These are phyloP conservation scores for Acanthurus tractus DNA, from an alignment of 2,797 vertebrate species.

Conservation along the genomic window DNA sequence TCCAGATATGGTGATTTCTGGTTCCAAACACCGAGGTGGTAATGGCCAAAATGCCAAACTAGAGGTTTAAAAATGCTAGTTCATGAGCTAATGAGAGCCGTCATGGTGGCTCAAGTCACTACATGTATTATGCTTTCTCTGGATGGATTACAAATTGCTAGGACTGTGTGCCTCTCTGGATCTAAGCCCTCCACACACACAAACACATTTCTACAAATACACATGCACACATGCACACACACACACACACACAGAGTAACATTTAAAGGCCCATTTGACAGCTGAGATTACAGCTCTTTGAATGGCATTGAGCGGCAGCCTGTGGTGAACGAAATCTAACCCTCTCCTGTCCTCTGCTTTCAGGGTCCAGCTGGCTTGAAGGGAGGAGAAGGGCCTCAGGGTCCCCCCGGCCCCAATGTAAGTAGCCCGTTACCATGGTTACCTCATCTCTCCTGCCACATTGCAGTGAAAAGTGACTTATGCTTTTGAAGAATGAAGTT, in stretches of 20 bases:
- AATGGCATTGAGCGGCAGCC: conserved; percentile 50
- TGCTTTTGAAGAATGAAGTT: conserved; percentile 54
- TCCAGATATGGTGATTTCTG: too few species aligned
- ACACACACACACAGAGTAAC: conserved; percentile 31
- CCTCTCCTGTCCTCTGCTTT: conserved; percentile 73
- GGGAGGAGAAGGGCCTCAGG: conserved; percentile 98
- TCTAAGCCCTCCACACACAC: neutral
- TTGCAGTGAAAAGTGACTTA: conserved; percentile 56
- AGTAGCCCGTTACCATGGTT: conserved; percentile 86
- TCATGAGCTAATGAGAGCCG: too few species aligned
- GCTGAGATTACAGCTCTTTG: conserved; percentile 61
- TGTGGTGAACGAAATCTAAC: conserved; percentile 54
- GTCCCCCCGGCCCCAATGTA: conserved; percentile 92
- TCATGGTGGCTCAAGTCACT: too few species aligned
- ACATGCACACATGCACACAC: neutral
- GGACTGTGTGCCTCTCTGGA: neutral
- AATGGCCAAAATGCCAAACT: too few species aligned
- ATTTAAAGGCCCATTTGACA: conserved; percentile 64
- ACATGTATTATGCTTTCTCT: neutral
- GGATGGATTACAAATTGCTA: neutral
- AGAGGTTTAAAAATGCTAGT: too few species aligned
- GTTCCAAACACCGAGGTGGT: too few species aligned
- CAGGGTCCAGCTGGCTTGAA: conserved; percentile 95
- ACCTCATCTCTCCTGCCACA: conserved; percentile 56
- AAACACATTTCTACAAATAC: neutral